Conservation (phyloP, 2,797 vertebrate genomes). For the Lutra lutra region DNA sequence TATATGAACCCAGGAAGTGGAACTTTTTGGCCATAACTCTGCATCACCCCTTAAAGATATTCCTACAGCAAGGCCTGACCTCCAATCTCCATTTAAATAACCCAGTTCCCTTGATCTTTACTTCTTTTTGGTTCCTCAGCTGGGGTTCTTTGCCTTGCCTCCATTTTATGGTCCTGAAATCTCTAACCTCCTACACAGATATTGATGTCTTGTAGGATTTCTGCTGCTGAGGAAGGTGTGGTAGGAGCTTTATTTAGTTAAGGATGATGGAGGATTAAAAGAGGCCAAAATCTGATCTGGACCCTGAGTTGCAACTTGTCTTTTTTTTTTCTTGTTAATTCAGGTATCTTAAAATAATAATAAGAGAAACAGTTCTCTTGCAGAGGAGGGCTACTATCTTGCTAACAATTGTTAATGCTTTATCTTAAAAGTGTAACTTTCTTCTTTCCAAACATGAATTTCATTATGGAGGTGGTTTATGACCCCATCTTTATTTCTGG, state of each 20-base stretch:
- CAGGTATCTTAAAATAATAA: neutral
- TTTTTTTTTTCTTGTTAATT: neutral
- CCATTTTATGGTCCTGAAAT: neutral
- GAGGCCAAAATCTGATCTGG: neutral
- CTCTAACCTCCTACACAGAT: neutral
- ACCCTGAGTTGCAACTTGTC: neutral
- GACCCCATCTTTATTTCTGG: neutral
- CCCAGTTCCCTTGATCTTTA: neutral
- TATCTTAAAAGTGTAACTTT: neutral
- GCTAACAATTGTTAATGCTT: neutral
- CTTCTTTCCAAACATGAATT: neutral
- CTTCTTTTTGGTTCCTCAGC: neutral
- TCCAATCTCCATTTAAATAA: neutral
- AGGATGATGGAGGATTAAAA: neutral
- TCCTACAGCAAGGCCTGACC: neutral
- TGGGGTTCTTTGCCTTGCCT: neutral
- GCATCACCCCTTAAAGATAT: neutral
- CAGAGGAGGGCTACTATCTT: neutral
- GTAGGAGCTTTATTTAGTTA: neutral
- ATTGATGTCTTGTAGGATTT: neutral
- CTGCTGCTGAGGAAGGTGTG: neutral
- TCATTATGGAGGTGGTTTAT: neutral
- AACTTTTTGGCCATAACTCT: neutral
- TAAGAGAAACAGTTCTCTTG: rapidly evolving
- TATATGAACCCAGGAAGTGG: neutral